phyloP scores from a whole-genome alignment of 2,113 vertebrate species.

The Cynopterus brachyotis region DNA sequence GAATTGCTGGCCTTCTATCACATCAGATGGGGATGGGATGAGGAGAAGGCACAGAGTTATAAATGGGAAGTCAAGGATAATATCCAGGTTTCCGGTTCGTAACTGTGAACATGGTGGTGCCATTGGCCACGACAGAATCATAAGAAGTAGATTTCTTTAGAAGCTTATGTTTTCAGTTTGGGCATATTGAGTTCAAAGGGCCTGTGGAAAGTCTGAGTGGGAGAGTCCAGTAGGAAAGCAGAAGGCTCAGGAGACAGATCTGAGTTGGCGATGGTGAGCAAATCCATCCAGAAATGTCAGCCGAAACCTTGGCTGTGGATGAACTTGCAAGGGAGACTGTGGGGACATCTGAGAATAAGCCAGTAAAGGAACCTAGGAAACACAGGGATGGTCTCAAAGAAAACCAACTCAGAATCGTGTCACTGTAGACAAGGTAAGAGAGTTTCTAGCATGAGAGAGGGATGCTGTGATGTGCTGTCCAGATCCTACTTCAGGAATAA shows the following conservation, averaged over 20 bases:
- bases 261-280: not conserved
- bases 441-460: not conserved
- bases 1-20: not conserved
- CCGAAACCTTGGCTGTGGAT: not conserved
- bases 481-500: not conserved
- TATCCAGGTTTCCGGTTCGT: not conserved
- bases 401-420: not conserved
- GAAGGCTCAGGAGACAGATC: not conserved
- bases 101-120: not conserved
- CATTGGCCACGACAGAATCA: not conserved
- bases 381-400: not conserved
- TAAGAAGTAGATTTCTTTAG: not conserved
- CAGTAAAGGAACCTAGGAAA: not conserved
- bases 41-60: not conserved
- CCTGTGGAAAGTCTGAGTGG: not conserved
- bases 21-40: not conserved
- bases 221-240: not conserved
- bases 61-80: not conserved
- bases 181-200: not conserved
- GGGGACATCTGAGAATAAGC: not conserved
- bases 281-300: not conserved
- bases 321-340: not conserved
- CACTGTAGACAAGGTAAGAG: not conserved
- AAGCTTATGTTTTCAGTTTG: not conserved
- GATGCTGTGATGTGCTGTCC: not conserved